phyloP scores from a whole-genome alignment of 2,888 invertebrate genomes.

The Agonopterix arenella region DNA sequence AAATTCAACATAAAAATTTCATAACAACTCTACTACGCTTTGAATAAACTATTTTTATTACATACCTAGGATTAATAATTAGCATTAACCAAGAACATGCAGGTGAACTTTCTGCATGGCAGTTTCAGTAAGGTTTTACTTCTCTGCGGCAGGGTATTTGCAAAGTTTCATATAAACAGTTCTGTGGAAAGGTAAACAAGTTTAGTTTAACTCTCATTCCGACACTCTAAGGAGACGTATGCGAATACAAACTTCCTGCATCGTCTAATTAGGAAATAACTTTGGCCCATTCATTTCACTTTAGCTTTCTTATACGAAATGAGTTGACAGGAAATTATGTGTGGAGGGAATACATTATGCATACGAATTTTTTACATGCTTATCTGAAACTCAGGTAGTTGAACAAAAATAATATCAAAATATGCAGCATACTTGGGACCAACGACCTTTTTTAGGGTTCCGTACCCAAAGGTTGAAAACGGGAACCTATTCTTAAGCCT shows the following conservation, averaged over 20 bases:
- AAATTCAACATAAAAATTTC: background rate
- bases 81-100: slow-evolving; percentile 13
- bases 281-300: slow-evolving; percentile 61
- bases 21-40: too few species aligned
- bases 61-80: background rate
- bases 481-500: too few species aligned
- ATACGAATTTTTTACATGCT: too few species aligned
- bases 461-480: too few species aligned
- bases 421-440: too few species aligned
- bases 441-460: too few species aligned
- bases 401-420: too few species aligned
- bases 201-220: slow-evolving; percentile 64
- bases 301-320: slow-evolving; percentile 17
- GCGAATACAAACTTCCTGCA: slow-evolving; percentile 39
- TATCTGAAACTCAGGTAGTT: too few species aligned
- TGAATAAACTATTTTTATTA: background rate
- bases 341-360: too few species aligned
- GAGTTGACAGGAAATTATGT: too few species aligned
- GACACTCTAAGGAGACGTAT: slow-evolving; percentile 60
- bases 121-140: slow-evolving; percentile 48
- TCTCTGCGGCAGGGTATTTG: slow-evolving; percentile 47
- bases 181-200: slow-evolving; percentile 59
- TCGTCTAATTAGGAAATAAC: slow-evolving; percentile 60
- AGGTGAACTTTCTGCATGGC: slow-evolving; percentile 33
- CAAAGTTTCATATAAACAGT: slow-evolving; percentile 61